Evolutionary conservation across 2,888 invertebrate species (phyloP).

Genomic region (Clistopyga incitator): DNA sequence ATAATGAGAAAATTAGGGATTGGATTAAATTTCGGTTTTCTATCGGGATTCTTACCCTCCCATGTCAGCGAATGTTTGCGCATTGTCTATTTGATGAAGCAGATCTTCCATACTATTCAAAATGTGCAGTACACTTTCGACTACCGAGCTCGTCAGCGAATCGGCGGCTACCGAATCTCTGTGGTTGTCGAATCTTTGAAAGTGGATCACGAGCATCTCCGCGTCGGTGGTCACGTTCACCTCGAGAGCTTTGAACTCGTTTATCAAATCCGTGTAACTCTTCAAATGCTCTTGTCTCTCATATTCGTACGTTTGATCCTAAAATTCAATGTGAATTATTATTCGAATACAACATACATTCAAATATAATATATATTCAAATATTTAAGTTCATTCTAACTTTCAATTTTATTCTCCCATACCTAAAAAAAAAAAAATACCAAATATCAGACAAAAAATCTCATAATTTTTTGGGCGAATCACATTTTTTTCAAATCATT

Average conservation of each 20-base stretch:
- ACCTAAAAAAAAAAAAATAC: too few species aligned
- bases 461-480: too few species aligned
- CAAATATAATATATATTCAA: too few species aligned
- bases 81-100: constrained; percentile 93
- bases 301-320: constrained; percentile 81
- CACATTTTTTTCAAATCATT: too few species aligned
- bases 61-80: constrained; percentile 88
- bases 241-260: constrained; percentile 87
- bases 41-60: constrained; percentile 84
- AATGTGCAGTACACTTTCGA: constrained; percentile 84
- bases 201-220: constrained; percentile 87
- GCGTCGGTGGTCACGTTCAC: constrained; percentile 88
- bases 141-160: constrained; percentile 71
- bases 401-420: too few species aligned
- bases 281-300: constrained; percentile 85
- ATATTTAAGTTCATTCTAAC: too few species aligned
- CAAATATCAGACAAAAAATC: too few species aligned
- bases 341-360: not conserved
- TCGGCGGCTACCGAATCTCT: constrained; percentile 74
- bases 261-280: constrained; percentile 88
- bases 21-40: constrained; percentile 9
- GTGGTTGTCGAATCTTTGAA: constrained; percentile 84
- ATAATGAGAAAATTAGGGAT: not conserved
- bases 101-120: constrained; percentile 90
- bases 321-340: not conserved